Conservation (phyloP, 2,113 vertebrate species). For the Syngnathus typhle region DNA sequence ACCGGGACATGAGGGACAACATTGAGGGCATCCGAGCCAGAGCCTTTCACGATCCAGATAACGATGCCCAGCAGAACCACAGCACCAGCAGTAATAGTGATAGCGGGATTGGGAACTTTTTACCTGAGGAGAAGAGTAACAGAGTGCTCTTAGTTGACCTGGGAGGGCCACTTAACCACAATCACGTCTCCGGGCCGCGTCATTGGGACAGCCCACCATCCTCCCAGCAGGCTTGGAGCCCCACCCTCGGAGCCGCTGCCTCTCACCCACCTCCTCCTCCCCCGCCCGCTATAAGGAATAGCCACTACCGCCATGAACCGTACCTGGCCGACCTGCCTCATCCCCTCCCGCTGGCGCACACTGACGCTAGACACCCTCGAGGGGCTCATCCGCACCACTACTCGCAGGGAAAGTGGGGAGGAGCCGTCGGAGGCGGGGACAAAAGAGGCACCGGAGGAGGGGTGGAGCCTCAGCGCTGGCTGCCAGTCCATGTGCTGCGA, state of each 20-base stretch:
- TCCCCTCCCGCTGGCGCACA: constrained; percentile 74
- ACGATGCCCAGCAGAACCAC: constrained; percentile 86
- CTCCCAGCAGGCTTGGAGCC: constrained; percentile 66
- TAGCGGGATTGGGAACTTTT: constrained; percentile 92
- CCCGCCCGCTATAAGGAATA: constrained; percentile 75
- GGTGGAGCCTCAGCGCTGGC: constrained; percentile 77
- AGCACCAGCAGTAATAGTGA: constrained; percentile 97
- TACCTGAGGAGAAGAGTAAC: constrained; percentile 86
- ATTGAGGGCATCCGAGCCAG: constrained; percentile 90
- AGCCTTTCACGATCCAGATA: constrained; percentile 86
- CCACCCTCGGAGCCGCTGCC: constrained; percentile 60
- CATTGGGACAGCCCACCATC: constrained; percentile 75
- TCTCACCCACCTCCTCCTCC: constrained; percentile 53
- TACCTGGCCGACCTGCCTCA: constrained; percentile 71
- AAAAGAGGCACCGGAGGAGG: constrained; percentile 49
- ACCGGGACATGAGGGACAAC: constrained; percentile 92
- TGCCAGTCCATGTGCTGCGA: constrained; percentile 86
- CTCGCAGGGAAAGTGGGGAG: constrained; percentile 72
- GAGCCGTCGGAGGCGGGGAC: constrained; percentile 51
- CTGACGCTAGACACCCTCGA: constrained; percentile 73
- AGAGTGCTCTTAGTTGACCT: constrained; percentile 89
- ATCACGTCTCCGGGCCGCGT: constrained; percentile 69
- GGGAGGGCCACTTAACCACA: constrained; percentile 71
- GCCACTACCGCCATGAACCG: constrained; percentile 78
- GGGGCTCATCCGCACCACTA: constrained; percentile 71